phyloP scores from a whole-genome alignment of 2,113 vertebrate genomes.

The Pedionomus torquatus region DNA sequence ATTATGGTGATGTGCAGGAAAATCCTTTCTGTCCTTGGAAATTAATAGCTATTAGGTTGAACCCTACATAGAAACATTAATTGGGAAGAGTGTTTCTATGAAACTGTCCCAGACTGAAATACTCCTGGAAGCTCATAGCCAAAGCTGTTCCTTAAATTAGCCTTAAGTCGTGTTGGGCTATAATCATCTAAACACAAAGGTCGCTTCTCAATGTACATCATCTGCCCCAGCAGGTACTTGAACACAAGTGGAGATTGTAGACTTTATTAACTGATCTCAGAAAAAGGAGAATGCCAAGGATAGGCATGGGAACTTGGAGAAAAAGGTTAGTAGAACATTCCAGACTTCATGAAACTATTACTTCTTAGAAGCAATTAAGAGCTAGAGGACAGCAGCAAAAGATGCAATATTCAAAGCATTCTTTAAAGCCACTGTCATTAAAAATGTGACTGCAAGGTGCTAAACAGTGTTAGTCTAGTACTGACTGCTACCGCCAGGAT shows the following conservation, averaged over 20 bases:
- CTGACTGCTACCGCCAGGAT: neutral
- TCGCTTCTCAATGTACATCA: neutral
- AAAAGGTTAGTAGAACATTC: neutral
- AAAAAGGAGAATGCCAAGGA: neutral
- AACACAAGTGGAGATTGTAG: neutral
- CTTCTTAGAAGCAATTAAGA: neutral
- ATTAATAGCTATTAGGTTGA: neutral
- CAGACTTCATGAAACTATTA: neutral
- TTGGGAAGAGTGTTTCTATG: neutral
- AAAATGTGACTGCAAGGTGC: neutral
- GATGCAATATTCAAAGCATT: neutral
- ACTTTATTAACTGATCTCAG: neutral
- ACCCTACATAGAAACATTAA: neutral
- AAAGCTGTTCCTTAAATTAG: neutral
- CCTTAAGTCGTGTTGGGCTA: neutral
- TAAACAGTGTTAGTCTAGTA: neutral
- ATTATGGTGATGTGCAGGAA: neutral
- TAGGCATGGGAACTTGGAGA: fast-evolving
- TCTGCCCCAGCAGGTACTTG: neutral
- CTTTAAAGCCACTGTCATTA: neutral
- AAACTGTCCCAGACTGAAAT: neutral
- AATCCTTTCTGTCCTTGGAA: neutral
- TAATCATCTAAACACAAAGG: neutral
- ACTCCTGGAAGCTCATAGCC: neutral
- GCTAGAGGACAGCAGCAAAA: neutral